Percentiles rank a stretch among this genome's conserved stretches.
These are phyloP conservation scores for Desoria tigrina DNA, from an alignment of 2,888 invertebrate genomes.

Conservation along the genomic window DNA sequence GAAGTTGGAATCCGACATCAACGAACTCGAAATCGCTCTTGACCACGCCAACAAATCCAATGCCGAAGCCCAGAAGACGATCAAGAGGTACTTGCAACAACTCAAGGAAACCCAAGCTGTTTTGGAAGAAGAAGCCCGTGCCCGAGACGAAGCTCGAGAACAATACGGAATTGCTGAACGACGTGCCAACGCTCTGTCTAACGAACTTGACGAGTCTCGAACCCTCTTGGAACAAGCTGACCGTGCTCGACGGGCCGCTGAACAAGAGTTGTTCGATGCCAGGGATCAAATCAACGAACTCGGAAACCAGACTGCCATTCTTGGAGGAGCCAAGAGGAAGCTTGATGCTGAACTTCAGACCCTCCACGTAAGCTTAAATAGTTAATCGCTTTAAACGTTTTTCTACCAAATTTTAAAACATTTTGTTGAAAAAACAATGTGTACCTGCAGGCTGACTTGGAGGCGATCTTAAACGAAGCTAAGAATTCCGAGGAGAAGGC, in stretches of 20 bases:
- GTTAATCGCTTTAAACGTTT: neutral
- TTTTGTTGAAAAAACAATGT: slow-evolving; percentile 8
- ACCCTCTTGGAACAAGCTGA: slow-evolving; percentile 97
- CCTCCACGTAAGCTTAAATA: slow-evolving; percentile 77
- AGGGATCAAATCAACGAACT: slow-evolving; percentile 98
- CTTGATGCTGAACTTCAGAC: slow-evolving; percentile 97
- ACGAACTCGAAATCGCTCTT: slow-evolving; percentile 97
- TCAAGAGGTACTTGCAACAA: slow-evolving; percentile 97
- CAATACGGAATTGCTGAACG: slow-evolving; percentile 96
- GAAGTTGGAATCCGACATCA: slow-evolving; percentile 99
- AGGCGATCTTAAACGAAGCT: slow-evolving; percentile 43
- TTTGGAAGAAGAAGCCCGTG: slow-evolving; percentile 97
- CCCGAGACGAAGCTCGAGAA: slow-evolving; percentile 96
- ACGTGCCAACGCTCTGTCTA: slow-evolving; percentile 93
- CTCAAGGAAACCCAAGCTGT: slow-evolving; percentile 94
- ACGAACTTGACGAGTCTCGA: slow-evolving; percentile 97
- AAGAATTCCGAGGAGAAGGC: slow-evolving; percentile 58
- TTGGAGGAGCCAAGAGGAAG: slow-evolving; percentile 98
- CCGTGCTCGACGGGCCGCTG: slow-evolving; percentile 95
- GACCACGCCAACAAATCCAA: slow-evolving; percentile 98
- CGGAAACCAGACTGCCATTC: slow-evolving; percentile 87
- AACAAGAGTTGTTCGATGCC: slow-evolving; percentile 95
- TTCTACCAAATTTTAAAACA: neutral
- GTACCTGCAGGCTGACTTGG: slow-evolving; percentile 60
- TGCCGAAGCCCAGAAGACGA: slow-evolving; percentile 98